Evolutionary conservation across 1,140 invertebrate genomes (phyloP).

Genomic region (Pemphigus obesinymphae): DNA sequence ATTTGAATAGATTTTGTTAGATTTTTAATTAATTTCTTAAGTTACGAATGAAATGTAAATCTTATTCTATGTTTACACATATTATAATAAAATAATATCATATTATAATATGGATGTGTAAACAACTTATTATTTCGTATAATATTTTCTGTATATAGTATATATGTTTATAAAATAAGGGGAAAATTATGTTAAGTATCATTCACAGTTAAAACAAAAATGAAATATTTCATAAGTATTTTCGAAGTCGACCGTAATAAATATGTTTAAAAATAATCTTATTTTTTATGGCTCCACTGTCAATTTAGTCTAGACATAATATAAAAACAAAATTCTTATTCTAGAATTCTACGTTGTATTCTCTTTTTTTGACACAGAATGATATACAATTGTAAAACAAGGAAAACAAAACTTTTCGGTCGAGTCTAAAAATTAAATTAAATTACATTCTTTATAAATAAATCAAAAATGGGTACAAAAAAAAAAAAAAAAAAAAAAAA

Average conservation of each 20-base stretch:
- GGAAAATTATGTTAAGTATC: neutral
- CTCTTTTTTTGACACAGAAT: neutral
- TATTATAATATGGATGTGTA: too few relatives aligned
- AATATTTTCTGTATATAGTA: too few relatives aligned
- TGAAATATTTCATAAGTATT: neutral
- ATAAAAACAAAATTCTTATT: neutral
- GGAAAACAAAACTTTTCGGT: neutral
- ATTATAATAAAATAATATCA: too few relatives aligned
- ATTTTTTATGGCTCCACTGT: neutral
- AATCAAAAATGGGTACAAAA: neutral
- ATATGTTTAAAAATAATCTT: neutral
- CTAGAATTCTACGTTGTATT: neutral
- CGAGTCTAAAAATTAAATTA: neutral
- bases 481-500: too few relatives aligned
- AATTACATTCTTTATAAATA: neutral
- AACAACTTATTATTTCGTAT: too few relatives aligned
- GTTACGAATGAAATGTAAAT: too few relatives aligned
- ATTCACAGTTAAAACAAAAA: neutral
- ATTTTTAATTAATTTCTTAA: too few relatives aligned
- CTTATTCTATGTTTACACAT: too few relatives aligned
- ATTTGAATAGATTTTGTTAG: too few relatives aligned
- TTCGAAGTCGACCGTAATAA: neutral
- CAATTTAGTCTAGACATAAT: neutral
- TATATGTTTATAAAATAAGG: too few relatives aligned
- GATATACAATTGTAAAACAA: too few relatives aligned